Conservation (phyloP, 2,113 vertebrate species). For the Oreochromis tanganicae region DNA sequence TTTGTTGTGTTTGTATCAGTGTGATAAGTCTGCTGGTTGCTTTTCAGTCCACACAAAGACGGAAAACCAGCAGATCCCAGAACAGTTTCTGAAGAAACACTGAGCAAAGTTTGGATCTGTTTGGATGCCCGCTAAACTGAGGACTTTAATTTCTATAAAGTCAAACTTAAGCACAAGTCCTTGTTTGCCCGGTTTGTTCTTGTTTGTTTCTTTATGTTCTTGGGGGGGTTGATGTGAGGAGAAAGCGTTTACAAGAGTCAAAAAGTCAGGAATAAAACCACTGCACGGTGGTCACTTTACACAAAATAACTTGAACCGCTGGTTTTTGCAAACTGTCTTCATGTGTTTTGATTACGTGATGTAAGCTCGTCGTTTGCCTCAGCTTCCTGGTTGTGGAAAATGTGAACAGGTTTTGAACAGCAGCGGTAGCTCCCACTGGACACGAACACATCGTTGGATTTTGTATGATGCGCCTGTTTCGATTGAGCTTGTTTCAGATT, state of each 20-base stretch:
- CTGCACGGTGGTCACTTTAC: slow-evolving; percentile 57
- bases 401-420: background rate
- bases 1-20: background rate
- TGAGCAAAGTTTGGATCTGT: background rate
- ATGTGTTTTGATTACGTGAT: slow-evolving; percentile 23
- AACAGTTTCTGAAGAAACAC: slow-evolving; percentile 2
- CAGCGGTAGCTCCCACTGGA: background rate
- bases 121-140: background rate
- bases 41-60: background rate
- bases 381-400: slow-evolving; percentile 49
- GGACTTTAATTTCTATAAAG: slow-evolving; percentile 28
- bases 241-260: slow-evolving; percentile 47
- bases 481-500: background rate
- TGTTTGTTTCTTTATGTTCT: background rate
- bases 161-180: slow-evolving; percentile 59
- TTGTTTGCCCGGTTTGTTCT: background rate
- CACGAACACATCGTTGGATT: background rate
- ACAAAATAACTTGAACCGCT: slow-evolving; percentile 9
- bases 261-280: slow-evolving; percentile 59
- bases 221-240: slow-evolving; percentile 14
- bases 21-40: background rate
- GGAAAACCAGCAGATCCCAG: slow-evolving; percentile 34
- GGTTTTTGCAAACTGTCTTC: slow-evolving; percentile 2
- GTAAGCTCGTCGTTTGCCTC: slow-evolving; percentile 30
- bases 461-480: background rate